Base-by-base conservation (phyloP, 2,797 vertebrate genomes). In the Sebastes nivosus region DNA sequence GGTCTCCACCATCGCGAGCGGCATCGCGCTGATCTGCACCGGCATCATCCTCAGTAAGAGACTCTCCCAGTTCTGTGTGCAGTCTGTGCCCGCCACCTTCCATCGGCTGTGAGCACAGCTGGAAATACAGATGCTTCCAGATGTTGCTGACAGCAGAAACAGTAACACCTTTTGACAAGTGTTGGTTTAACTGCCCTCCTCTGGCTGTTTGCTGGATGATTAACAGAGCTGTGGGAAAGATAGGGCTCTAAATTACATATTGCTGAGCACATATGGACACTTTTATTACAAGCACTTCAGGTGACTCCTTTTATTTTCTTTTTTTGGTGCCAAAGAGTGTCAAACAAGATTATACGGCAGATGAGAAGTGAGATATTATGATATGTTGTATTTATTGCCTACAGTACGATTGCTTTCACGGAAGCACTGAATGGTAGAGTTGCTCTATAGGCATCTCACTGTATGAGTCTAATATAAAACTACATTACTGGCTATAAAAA, bases 1-100 rank as follows among this genome's bases (percentile, higher is more conserved):
- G 67, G 94, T 94, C 74, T 96, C 96, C 75, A 96, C 95, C 50
- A 87, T 97, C 9, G 94, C 96, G 16, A 97, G 96, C 25, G 95
- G 96, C 83, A 87, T 96, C 13, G 92, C 96, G 9, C 93, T 98
- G 79, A 95, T 96, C 91, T 98, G 97, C 70, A 92, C 95, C 68
- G 93, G 96, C 91, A 88, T 98, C 25, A 96, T 96, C 85, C 95
- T 98, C 90, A 95, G 97, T 98, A 97, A 95, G 96, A 95, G 92
- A 93, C 87, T 95, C 85, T 82, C 95, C 75, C 92, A 95, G 82
- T 91, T 95, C 84, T 96, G 95, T 90, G 90, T 84, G 58, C 92
- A 93, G 88, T 94, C 93, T 79, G 89, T 95, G 72, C 94, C 95
- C 2, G 79, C 94, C 89, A 93, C 94, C 79, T 96, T 96, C 88